Percentiles rank a stretch among this genome's conserved stretches.
Evolutionary conservation across 2,888 invertebrate genomes (phyloP).

Genomic region (Yponomeuta malinellus): DNA sequence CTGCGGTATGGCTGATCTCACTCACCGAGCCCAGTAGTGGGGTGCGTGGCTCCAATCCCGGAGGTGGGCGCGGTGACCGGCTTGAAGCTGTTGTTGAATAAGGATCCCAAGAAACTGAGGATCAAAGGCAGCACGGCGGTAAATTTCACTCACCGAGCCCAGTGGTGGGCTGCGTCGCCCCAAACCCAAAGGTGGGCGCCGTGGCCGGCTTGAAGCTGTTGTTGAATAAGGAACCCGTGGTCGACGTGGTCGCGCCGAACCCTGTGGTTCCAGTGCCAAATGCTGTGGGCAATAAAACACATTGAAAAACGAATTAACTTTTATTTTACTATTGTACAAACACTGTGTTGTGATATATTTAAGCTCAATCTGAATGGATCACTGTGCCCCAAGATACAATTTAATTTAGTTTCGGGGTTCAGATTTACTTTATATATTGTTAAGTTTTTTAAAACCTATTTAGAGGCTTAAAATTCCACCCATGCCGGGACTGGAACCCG

Average conservation of each 20-base stretch:
- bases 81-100: constrained; percentile 28
- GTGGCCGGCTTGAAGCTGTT: constrained; percentile 55
- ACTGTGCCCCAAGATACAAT: too few species aligned
- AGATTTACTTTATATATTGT: too few species aligned
- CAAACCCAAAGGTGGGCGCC: constrained; percentile 76
- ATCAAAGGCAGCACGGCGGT: too few species aligned
- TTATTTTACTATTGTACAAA: too few species aligned
- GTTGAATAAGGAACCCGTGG: constrained; percentile 67
- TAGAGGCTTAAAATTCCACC: too few species aligned
- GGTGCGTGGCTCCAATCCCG: constrained; percentile 70
- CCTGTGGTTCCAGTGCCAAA: constrained; percentile 54
- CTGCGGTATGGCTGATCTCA: not conserved
- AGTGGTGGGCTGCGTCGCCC: constrained; percentile 53
- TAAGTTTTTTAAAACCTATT: too few species aligned
- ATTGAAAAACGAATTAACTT: too few species aligned
- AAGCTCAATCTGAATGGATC: too few species aligned
- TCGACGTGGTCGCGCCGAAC: constrained; percentile 75
- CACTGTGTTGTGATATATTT: too few species aligned
- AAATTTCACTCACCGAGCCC: constrained; percentile 41
- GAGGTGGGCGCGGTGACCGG: constrained; percentile 48
- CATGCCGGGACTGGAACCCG: too few species aligned
- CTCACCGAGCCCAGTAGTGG: constrained; percentile 55
- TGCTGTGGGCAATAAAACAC: constrained; percentile 29
- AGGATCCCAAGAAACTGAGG: not conserved
- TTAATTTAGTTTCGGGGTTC: too few species aligned